These are phyloP conservation scores for Mastomys coucha DNA, from an alignment of 2,113 vertebrate species.

Conservation along the genomic window DNA sequence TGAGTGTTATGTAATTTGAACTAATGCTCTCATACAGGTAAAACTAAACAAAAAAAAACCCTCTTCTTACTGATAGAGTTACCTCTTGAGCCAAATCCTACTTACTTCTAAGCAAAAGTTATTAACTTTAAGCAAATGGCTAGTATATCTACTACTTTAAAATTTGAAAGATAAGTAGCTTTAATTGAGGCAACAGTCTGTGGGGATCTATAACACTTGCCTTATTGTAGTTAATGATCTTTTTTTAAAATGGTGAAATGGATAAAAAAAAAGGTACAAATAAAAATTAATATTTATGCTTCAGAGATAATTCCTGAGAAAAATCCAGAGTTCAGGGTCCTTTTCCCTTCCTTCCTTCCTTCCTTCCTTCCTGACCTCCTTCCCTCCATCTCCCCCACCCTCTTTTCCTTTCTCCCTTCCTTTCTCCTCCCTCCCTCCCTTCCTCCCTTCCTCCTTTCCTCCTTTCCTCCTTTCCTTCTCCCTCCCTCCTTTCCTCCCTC, in stretches of 20 bases:
- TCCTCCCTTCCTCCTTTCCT: neutral
- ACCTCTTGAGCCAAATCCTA: neutral
- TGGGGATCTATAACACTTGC: conserved; percentile 42
- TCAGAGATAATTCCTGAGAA: conserved; percentile 50
- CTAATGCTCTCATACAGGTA: neutral
- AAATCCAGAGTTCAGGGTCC: neutral
- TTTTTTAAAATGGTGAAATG: conserved; percentile 16
- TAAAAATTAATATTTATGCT: conserved; percentile 58
- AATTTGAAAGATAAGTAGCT: conserved; percentile 10
- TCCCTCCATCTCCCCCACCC: neutral
- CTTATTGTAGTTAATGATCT: conserved; percentile 54
- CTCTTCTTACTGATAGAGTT: neutral
- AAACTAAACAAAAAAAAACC: neutral
- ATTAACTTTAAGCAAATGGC: neutral
- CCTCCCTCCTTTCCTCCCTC: no score
- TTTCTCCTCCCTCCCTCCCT: no score
- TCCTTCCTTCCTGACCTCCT: no score
- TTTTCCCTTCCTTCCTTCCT: neutral
- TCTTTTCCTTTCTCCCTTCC: no score
- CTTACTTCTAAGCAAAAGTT: neutral
- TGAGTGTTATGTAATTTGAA: neutral
- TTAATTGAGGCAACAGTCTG: conserved; percentile 53
- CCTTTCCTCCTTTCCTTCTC: no score
- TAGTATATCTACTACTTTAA: conserved; percentile 24
- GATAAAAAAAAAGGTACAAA: conserved; percentile 1